Conservation (phyloP, 2,113 vertebrate species). For the Ivindomyrus marchei region DNA sequence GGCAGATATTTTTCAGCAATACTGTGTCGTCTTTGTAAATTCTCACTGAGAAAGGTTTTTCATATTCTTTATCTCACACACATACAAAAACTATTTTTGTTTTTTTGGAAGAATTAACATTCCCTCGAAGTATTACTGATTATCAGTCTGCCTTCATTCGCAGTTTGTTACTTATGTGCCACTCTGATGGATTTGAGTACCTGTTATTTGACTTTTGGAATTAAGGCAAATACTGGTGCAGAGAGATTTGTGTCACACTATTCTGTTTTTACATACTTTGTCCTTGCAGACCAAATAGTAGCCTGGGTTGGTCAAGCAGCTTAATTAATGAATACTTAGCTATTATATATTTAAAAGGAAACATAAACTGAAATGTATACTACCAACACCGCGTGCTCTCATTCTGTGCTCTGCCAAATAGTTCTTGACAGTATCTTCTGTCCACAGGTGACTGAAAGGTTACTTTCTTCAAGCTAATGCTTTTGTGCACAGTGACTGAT, state of each 20-base stretch:
- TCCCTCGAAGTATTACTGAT: slow-evolving; percentile 6
- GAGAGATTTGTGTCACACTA: not conserved
- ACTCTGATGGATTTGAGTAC: not conserved
- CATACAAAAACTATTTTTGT: not conserved
- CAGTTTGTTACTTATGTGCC: slow-evolving; percentile 30
- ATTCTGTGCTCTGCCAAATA: slow-evolving; percentile 48
- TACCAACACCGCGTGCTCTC: slow-evolving; percentile 37
- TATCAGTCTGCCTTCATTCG: not conserved
- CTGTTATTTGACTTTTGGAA: not conserved
- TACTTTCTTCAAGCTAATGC: not conserved
- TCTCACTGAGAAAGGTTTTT: not conserved
- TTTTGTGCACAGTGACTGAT: not conserved
- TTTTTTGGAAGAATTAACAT: not conserved
- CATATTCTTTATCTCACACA: not conserved
- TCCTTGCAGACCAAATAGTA: slow-evolving; percentile 10
- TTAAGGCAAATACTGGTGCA: not conserved
- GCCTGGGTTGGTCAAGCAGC: slow-evolving; percentile 42
- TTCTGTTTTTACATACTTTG: slow-evolving; percentile 18
- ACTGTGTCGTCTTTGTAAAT: not conserved
- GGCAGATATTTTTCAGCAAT: not conserved
- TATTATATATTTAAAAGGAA: slow-evolving; percentile 31
- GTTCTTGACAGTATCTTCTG: slow-evolving; percentile 43
- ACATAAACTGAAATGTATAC: slow-evolving; percentile 33
- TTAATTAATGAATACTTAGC: slow-evolving; percentile 33
- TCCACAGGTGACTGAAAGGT: slow-evolving; percentile 20